Base-by-base conservation (phyloP, 1,140 invertebrate species). In the Luehdorfia chinensis region DNA sequence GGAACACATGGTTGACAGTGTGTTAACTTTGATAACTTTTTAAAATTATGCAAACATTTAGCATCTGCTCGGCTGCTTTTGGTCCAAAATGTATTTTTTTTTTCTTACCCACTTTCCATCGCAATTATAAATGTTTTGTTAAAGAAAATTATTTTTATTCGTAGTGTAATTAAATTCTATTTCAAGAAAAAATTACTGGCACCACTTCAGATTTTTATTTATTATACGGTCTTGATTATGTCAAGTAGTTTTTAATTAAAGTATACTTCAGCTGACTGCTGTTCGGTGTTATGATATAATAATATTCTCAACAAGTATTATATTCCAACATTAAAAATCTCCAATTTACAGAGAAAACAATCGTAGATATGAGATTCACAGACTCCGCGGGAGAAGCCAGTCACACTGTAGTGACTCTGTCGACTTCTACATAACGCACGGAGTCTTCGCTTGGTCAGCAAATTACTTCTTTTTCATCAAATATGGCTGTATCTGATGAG, bases 371-470 rank as follows among this genome's bases (percentile, higher is more conserved):
- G 28, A 50, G 46, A 45, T 21, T 2, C 13, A 39, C 28, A 66
- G 78, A 86, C 78, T 71, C 79, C 69, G 66, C 43, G 75, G 70
- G 50, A 48, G 65, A 65, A 67, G 60, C 32, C 59, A 84, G 90
- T 95, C 93, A 95, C 89, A 96, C 94, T 43, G 94, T 96, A 60
- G 94, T 96, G 59, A 96, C 94, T 52, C 94, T 90, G 85, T 96
- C 94, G 54, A 95, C 92, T 88, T 96, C 94, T 70, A 95, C 93
- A 87, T 95, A 95, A 83, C 94, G 93, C 87, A 95, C 94, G 92
- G 94, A 95, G 93, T 93, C 93, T 90, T 95, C 94, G 91, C 91
- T 94, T 90, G 94, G 94, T 96, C 94, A 96, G 94, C 94, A 95
- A 90, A 95, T 94, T 85, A 95, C 93, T 86, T 95, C 94, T 80